Evolutionary conservation across 2,888 invertebrate species (phyloP), one percentile per base, ranked within the genome.

Genomic region (Chrysolina haemoptera): DNA sequence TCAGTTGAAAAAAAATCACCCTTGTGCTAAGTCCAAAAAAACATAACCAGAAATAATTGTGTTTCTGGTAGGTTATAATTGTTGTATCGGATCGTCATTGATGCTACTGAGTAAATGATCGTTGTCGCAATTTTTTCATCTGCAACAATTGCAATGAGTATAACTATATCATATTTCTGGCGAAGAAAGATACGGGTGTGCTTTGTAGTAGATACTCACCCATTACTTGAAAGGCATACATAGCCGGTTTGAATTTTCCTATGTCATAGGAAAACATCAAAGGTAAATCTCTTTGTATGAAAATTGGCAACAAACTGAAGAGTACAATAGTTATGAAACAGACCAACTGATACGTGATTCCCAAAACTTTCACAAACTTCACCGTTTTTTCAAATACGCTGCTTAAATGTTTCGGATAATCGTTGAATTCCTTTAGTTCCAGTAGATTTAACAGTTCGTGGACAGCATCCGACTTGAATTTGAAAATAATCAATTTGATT

Each of bases 241-340:
- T 68, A 14, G 48, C 20, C 20, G 12, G 41, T 18, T 69, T 55
- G 40, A 70, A 76, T 0, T 27, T 8, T 16, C 77, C 77, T 12
- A 70, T 20, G 62, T 71, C 68, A 46, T 71, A 77, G 8, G 73
- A 69, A 63, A 75, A 76, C 41, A 62, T 64, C 1, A 74, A 12
- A 6, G 73, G 77, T 41, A 74, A 18, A 12, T 66, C 67, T 16
- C 9, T 1, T 22, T 68, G 46, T 1, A 59, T 50, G 5, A 63
- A 41, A 12, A 76, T 22, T 22, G 74, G 75, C 67, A 70, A 27
- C 10, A 59, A 11, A 46, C 55, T 65, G 18, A 64, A 70, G 5
- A 71, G 18, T 10, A 48, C 18, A 46, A 63, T 12, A 6, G 64
- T 63, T 1, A 67, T 14, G 14, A 63, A 48, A 40, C 74, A 76